Conservation (phyloP, 2,113 vertebrate species). For the Rhinogobius similis region DNA sequence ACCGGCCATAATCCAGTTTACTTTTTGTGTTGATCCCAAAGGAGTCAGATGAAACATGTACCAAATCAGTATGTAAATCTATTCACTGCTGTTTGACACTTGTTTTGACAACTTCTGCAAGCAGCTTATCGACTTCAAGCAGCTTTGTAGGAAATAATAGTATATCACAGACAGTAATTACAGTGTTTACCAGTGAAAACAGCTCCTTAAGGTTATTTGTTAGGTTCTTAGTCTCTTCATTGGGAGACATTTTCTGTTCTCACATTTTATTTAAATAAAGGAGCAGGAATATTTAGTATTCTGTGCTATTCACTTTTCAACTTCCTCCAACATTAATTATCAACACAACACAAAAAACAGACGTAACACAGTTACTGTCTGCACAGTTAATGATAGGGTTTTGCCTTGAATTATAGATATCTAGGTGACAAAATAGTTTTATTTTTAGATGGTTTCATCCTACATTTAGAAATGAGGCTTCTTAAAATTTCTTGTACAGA, state of each 20-base stretch:
- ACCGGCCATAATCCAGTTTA: neutral
- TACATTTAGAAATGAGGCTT: neutral
- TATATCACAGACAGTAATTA: neutral
- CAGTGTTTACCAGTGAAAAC: neutral
- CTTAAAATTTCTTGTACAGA: neutral
- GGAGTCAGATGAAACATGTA: neutral
- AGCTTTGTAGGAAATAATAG: neutral
- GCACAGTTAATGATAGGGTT: neutral
- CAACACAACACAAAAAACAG: neutral
- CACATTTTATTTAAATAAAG: neutral
- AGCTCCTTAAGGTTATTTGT: neutral
- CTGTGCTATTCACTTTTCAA: neutral
- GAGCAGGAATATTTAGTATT: neutral
- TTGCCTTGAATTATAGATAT: neutral
- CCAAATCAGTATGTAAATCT: neutral
- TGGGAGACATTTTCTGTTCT: neutral
- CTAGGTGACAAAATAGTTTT: neutral
- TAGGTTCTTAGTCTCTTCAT: neutral
- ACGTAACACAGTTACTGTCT: too few species aligned
- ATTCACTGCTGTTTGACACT: neutral
- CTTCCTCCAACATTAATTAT: neutral
- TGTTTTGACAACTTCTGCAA: neutral
- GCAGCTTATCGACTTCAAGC: neutral
- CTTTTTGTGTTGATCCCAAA: neutral
- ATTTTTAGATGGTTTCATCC: too few species aligned